Base-by-base conservation (phyloP, 2,888 invertebrate species). In the Eulithis prunata region DNA sequence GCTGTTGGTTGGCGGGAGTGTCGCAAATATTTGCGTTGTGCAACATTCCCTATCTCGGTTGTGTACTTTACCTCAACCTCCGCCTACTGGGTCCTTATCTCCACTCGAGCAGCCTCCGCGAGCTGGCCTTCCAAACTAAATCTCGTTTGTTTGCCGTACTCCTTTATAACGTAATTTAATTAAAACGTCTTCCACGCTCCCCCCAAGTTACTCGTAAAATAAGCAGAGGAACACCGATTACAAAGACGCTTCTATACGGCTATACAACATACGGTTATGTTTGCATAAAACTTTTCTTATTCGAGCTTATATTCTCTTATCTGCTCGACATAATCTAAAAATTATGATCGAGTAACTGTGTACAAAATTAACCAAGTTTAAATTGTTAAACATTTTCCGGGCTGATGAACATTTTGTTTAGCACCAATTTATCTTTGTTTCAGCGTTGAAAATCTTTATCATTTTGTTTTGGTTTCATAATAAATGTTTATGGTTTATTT, bases 11-110 rank as follows among this genome's bases (percentile, higher is more conserved):
- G 68, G 72, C 69, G 71, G 72, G 70, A 71, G 68, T 71, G 75
- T 81, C 74, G 73, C 83, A 86, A 88, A 89, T 88, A 87, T 89
- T 89, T 85, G 83, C 81, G 75, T 81, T 83, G 79, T 84, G 81
- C 83, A 88, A 84, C 81, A 80, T 78, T 80, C 75, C 77, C 80
- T 88, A 87, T 88, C 85, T 85, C 72, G 70, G 65, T 66, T 87
- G 81, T 87, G 84, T 89, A 88, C 83, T 83, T 81, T 84, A 81
- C 80, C 79, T 83, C 80, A 80, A 79, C 79, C 81, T 83, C 80
- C 81, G 80, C 78, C 81, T 81, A 78, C 80, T 77, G 73, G 71
- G 75, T 79, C 78, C 85, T 90, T 90, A 91, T 90, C 89, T 86
- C 66, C 72, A 73, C 75, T 78, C 75, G 74, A 78, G 77, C 88